phyloP scores from a whole-genome alignment of 2,113 vertebrate species.

The Eonycteris spelaea region DNA sequence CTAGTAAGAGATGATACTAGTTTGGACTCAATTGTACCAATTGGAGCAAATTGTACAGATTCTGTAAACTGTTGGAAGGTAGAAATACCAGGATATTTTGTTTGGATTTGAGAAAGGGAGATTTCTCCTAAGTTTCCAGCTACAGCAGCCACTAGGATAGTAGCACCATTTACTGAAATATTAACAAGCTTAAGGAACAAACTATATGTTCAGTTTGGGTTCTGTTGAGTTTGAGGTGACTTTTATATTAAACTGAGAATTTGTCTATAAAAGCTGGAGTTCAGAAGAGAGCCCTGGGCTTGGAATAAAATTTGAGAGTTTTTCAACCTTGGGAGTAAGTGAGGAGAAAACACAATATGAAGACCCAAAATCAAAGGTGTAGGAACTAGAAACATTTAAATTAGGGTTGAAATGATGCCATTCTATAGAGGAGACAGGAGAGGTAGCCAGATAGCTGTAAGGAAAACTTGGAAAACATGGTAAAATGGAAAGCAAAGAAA shows the following conservation, averaged over 20 bases:
- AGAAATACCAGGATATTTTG: not conserved
- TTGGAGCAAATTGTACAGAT: not conserved
- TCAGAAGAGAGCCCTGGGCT: not conserved
- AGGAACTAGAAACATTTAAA: not conserved
- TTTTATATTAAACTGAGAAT: not conserved
- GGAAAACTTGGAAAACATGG: not conserved
- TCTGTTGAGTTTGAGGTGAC: not conserved
- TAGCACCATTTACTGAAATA: not conserved
- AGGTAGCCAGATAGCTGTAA: not conserved
- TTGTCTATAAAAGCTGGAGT: not conserved
- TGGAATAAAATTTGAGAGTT: not conserved
- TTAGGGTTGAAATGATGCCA: not conserved
- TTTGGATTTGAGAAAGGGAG: constrained; percentile 4
- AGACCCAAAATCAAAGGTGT: not conserved
- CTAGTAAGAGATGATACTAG: not conserved
- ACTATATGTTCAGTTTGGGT: not conserved
- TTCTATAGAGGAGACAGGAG: not conserved
- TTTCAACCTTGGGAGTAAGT: not conserved
- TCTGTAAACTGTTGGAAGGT: not conserved
- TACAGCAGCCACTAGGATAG: not conserved
- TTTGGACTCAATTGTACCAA: not conserved
- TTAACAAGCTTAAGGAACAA: not conserved
- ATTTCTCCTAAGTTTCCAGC: not conserved
- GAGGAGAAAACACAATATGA: not conserved
- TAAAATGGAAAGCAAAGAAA: not conserved